Evolutionary conservation across 2,888 invertebrate species (phyloP), one percentile per base, ranked within the genome.

Genomic region (Protophormia terraenovae): DNA sequence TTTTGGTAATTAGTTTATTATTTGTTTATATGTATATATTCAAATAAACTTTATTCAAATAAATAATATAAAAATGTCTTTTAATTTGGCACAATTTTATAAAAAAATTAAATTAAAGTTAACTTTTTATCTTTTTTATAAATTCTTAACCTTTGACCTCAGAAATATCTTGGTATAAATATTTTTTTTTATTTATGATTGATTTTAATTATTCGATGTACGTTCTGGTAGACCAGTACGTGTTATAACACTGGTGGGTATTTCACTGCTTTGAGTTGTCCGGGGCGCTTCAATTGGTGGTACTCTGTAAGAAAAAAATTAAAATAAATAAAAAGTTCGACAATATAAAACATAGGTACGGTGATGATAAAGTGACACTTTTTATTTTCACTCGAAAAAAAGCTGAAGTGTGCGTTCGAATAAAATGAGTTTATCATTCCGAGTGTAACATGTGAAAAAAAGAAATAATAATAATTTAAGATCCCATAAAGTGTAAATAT

Each of bases 251-350:
- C 93, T 93, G 14, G 91, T 93, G 75, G 91, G 89, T 16, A 93
- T 89, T 84, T 93, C 93, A 29, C 89, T 90, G 80, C 90, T 92
- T 66, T 89, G 84, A 7, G 89, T 87, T 29, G 92, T 90, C 41
- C 90, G 88, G 45, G 86, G 78, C n/a, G 88, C 90, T 89, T 95
- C 95, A 89, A 95, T 91, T 85, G 95, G 94, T 88, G 95, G 94
- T 69, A 94, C 94, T 88, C 95, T 95, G 77, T 10, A 86, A 82
- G 16, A 7, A 14, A 16, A 58, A 55, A 35, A 69, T 6, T 14
- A 45, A 8, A 69, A 24, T 16, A 72, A 45, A 32, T 16, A 19
- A 8, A 16, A 7, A 14, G 7, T n/a, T 38, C 29, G n/a, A n/a
- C n/a, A n/a, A n/a, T n/a, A n/a, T n/a, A n/a, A n/a, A n/a, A n/a